Evolutionary conservation across 2,888 invertebrate genomes (phyloP).

Genomic region (Agrilus cyanescens): DNA sequence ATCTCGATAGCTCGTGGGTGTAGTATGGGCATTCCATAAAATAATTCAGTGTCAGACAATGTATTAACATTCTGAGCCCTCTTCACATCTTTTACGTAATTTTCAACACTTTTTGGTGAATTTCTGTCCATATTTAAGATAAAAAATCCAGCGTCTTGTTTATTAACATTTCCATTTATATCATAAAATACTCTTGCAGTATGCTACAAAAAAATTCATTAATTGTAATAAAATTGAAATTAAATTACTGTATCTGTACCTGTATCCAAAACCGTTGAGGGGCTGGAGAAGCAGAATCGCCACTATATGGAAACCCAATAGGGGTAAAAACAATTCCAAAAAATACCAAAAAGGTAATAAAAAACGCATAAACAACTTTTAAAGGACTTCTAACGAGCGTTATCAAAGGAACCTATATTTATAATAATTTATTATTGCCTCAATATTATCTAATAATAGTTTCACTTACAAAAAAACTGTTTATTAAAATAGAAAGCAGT

Average conservation of each 20-base stretch:
- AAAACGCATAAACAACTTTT: slow-evolving; percentile 19
- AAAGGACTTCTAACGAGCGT: slow-evolving; percentile 21
- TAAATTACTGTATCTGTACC: slow-evolving; percentile 19
- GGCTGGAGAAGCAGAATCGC: slow-evolving; percentile 42
- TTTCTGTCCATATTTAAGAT: slow-evolving; percentile 30
- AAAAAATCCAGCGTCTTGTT: slow-evolving; percentile 29
- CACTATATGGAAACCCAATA: slow-evolving; percentile 60
- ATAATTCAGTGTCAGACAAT: slow-evolving; percentile 25
- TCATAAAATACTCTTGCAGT: slow-evolving; percentile 25
- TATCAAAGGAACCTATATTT: slow-evolving; percentile 23
- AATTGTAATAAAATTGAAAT: background rate
- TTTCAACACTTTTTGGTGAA: slow-evolving; percentile 24
- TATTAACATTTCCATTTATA: slow-evolving; percentile 20
- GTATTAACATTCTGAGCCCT: slow-evolving; percentile 19
- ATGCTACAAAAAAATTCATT: slow-evolving; percentile 21
- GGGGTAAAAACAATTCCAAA: slow-evolving; percentile 46
- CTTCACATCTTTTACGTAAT: slow-evolving; percentile 22
- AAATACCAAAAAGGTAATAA: slow-evolving; percentile 20
- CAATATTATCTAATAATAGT: background rate
- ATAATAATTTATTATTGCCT: background rate
- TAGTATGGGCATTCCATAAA: slow-evolving; percentile 28
- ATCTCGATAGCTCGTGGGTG: slow-evolving; percentile 23
- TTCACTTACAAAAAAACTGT: slow-evolving; percentile 31
- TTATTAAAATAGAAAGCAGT: slow-evolving; percentile 31
- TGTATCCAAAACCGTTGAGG: slow-evolving; percentile 50